Percentiles rank a stretch among this genome's conserved stretches.
Evolutionary conservation across 2,797 vertebrate genomes (phyloP).

Genomic region (Galago senegalensis): DNA sequence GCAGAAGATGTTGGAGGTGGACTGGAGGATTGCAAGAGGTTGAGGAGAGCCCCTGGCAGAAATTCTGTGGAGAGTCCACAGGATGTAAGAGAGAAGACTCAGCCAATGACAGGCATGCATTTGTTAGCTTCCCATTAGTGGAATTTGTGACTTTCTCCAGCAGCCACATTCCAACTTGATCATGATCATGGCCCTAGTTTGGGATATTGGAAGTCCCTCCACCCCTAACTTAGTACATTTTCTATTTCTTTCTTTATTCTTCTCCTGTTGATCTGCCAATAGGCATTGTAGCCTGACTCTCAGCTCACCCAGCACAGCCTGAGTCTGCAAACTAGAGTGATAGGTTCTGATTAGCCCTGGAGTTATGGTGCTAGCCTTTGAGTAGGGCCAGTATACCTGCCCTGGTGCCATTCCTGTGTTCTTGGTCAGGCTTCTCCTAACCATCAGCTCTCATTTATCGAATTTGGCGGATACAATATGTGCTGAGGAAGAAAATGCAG

Average conservation of each 20-base stretch:
- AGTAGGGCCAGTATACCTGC: not conserved
- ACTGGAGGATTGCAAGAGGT: not conserved
- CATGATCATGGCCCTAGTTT: not conserved
- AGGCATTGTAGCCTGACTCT: not conserved
- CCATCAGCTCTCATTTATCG: not conserved
- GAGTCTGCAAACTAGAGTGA: not conserved
- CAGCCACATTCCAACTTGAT: not conserved
- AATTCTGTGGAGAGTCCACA: not conserved
- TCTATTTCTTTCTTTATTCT: not conserved
- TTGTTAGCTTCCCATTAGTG: not conserved
- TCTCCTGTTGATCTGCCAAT: not conserved
- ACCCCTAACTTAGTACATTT: not conserved
- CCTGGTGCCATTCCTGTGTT: not conserved
- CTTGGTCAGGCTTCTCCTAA: not conserved
- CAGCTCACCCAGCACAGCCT: not conserved
- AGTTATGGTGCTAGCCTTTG: not conserved
- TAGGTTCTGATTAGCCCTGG: not conserved
- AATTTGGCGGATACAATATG: not conserved
- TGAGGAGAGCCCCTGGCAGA: not conserved
- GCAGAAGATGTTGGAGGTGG: not conserved
- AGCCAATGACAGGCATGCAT: not conserved
- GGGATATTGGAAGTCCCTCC: not conserved
- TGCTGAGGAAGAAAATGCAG: conserved; percentile 11
- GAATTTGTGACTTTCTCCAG: conserved; percentile 22
- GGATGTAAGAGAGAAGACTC: not conserved